These are phyloP conservation scores for Unio pictorum DNA, from an alignment of 2,888 invertebrate genomes.

Conservation along the genomic window DNA sequence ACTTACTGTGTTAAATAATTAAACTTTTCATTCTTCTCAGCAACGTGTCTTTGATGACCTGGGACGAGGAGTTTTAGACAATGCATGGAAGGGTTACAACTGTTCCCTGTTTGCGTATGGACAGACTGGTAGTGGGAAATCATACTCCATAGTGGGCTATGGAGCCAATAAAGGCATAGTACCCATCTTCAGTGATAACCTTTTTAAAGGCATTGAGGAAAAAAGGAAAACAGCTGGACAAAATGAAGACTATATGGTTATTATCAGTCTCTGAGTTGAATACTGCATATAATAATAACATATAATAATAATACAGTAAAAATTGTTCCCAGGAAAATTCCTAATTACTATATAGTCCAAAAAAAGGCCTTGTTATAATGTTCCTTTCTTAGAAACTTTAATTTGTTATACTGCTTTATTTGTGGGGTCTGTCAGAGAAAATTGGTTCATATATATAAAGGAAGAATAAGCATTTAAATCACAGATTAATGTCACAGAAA, in stretches of 20 bases:
- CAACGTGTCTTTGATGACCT: conserved; percentile 65
- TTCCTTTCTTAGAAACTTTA: too few relatives aligned
- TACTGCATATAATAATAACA: too few relatives aligned
- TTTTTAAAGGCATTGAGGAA: conserved; percentile 61
- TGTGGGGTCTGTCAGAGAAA: too few relatives aligned
- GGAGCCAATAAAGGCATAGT: conserved; percentile 67
- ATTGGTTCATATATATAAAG: too few relatives aligned
- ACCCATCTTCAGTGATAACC: conserved; percentile 63
- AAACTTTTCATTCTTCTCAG: conserved; percentile 28
- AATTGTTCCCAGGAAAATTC: too few relatives aligned
- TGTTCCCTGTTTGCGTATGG: conserved; percentile 70
- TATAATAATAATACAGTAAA: neutral
- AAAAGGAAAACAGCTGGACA: conserved; percentile 54
- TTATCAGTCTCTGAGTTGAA: too few relatives aligned
- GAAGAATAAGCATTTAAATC: too few relatives aligned
- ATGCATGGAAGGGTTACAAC: conserved; percentile 70
- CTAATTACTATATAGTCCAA: too few relatives aligned
- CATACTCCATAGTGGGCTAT: conserved; percentile 69
- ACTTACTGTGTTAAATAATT: too few relatives aligned
- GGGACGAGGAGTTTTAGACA: conserved; percentile 66
- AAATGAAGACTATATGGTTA: conserved; percentile 59
- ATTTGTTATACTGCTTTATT: too few relatives aligned
- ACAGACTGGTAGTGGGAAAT: conserved; percentile 69
- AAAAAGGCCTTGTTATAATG: too few relatives aligned
- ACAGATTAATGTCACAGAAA: too few relatives aligned